These are phyloP conservation scores for Cerastoderma edule DNA, from an alignment of 2,888 invertebrate species.

Conservation along the genomic window DNA sequence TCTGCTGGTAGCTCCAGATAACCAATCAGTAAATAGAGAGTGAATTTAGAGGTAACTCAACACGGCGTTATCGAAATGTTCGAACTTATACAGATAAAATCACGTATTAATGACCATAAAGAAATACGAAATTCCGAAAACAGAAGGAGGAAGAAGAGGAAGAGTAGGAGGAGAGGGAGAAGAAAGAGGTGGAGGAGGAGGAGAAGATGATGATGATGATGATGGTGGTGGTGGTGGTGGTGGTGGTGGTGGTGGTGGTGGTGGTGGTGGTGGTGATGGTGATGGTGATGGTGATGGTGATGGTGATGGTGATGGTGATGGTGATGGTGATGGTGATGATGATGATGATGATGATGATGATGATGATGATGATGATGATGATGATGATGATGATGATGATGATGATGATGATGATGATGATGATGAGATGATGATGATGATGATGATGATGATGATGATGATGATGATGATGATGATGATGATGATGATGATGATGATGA, in stretches of 20 bases:
- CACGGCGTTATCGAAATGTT: too few relatives aligned
- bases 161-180: too few relatives aligned
- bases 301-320: background rate
- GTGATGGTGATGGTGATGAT: background rate
- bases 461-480: background rate
- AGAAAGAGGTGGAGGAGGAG: too few relatives aligned
- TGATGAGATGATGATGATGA: background rate
- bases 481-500: slow-evolving; percentile 17
- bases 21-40: too few relatives aligned
- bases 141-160: background rate
- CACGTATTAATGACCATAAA: too few relatives aligned
- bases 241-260: too few relatives aligned
- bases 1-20: slow-evolving; percentile 18
- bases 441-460: slow-evolving; percentile 13
- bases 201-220: too few relatives aligned
- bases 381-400: background rate
- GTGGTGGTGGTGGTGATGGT: too few relatives aligned
- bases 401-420: slow-evolving; percentile 10
- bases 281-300: background rate
- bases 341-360: background rate
- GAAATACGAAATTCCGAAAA: background rate
- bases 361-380: background rate
- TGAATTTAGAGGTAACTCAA: too few relatives aligned
- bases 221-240: too few relatives aligned
- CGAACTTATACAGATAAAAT: too few relatives aligned